Evolutionary conservation across 1,140 invertebrate genomes (phyloP), one percentile per base, ranked within the genome.

Genomic region (Scaptomyza pallida): DNA sequence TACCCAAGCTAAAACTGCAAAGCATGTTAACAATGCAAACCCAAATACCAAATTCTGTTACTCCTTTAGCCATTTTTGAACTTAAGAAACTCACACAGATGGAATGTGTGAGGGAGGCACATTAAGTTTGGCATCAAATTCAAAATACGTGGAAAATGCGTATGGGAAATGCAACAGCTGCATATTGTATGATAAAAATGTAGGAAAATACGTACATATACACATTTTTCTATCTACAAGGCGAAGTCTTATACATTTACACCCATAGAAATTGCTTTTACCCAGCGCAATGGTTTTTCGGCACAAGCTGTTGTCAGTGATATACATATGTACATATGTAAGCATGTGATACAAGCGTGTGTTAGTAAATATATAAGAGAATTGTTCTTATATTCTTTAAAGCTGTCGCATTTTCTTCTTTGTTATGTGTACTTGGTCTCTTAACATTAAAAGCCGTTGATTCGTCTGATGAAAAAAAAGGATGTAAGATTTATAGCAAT

Each of bases 101-200:
- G 2, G 26, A 30, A 30, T 30, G 1, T 26, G 5, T 26, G 1
- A 5, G 23, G 26, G 1, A 1, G 59, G 35, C 33, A 59, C 60
- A 65, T 78, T 82, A 60, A 65, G 74, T 72, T 78, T 60, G 61
- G 61, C 70, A 78, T 78, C 59, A 74, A 65, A 75, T 60, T 61
- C 47, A 64, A 63, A 74, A 82, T 67, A 78, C 57, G 61, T 75
- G 54, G 52, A 40, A 40, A 78, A 78, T 67, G 67, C 72, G 68
- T 79, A 72, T 79, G 76, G 77, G 72, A 79, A 80, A 79, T 80
- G 78, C 72, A 80, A 69, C 78, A 81, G 72, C 62, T 80, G 68
- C 77, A 81, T 69, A 63, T 74, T 78, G 77, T 78, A 78, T 79
- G 75, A 80, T 80, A 76, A 80, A 81, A 80, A 80, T 76, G 69